phyloP scores from a whole-genome alignment of 1,140 invertebrate genomes.

The Drosophila azteca region DNA sequence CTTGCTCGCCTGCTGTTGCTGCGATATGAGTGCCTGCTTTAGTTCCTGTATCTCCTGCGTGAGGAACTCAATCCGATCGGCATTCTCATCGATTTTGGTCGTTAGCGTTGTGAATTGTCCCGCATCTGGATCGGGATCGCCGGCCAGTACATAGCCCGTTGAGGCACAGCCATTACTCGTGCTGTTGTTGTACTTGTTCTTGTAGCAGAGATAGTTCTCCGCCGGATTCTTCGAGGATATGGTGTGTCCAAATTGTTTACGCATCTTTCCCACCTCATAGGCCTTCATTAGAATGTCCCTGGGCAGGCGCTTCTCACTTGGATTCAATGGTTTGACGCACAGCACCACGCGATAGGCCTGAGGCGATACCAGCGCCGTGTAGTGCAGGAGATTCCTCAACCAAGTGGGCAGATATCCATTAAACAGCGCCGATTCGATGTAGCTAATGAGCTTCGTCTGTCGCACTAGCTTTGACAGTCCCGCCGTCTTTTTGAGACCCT shows the following conservation, averaged over 20 bases:
- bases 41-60: conserved; percentile 87
- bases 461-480: conserved; percentile 90
- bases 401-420: conserved; percentile 89
- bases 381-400: conserved; percentile 88
- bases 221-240: conserved; percentile 86
- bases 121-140: conserved; percentile 78
- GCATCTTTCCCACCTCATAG: conserved; percentile 89
- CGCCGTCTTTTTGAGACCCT: conserved; percentile 90
- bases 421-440: conserved; percentile 89
- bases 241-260: conserved; percentile 88
- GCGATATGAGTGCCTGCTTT: conserved; percentile 85
- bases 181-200: conserved; percentile 87
- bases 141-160: conserved; percentile 83
- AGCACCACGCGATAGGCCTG: conserved; percentile 90
- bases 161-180: conserved; percentile 84
- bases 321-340: conserved; percentile 91
- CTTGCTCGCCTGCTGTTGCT: conserved; percentile 82
- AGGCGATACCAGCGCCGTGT: conserved; percentile 89
- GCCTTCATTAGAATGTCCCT: conserved; percentile 90
- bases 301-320: conserved; percentile 90
- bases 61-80: conserved; percentile 86
- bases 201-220: conserved; percentile 85
- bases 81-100: conserved; percentile 87
- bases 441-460: conserved; percentile 91
- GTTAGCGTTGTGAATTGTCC: conserved; percentile 85